Percentiles rank a stretch among this genome's conserved stretches.
Conservation (phyloP, 2,113 vertebrate species). For the Tachysurus vachellii region DNA sequence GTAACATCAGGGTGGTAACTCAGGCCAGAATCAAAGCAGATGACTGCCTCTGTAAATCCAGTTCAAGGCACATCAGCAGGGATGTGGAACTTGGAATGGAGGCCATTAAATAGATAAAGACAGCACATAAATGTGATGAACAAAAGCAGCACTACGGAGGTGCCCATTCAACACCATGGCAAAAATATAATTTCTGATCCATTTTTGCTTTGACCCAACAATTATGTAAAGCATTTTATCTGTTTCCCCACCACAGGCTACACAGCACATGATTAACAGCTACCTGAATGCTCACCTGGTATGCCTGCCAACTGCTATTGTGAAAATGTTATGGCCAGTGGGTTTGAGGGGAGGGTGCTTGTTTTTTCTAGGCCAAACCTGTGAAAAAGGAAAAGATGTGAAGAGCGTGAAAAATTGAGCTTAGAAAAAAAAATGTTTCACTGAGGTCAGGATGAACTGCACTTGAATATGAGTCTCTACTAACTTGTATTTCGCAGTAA, state of each 20-base stretch:
- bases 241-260: conserved; percentile 29
- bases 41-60: conserved; percentile 27
- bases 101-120: conserved; percentile 49
- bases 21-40: conserved; percentile 30
- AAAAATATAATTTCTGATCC: conserved; percentile 69
- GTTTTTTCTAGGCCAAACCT: conserved; percentile 2
- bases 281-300: conserved; percentile 48
- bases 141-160: conserved; percentile 61
- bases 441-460: conserved; percentile 9
- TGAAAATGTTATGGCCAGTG: conserved; percentile 17
- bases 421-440: background rate
- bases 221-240: conserved; percentile 42
- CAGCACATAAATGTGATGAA: conserved; percentile 49
- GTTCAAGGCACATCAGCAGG: conserved; percentile 44
- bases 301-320: conserved; percentile 34
- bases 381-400: background rate
- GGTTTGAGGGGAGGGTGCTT: background rate
- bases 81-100: conserved; percentile 50
- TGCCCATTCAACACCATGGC: conserved; percentile 57
- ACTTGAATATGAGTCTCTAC: background rate
- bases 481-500: background rate
- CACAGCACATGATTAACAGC: conserved; percentile 32
- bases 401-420: background rate
- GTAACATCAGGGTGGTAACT: background rate
- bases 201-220: conserved; percentile 67